Conservation (phyloP, 92 coral and sea anemone genomes). For the Phymanthus crucifer region DNA sequence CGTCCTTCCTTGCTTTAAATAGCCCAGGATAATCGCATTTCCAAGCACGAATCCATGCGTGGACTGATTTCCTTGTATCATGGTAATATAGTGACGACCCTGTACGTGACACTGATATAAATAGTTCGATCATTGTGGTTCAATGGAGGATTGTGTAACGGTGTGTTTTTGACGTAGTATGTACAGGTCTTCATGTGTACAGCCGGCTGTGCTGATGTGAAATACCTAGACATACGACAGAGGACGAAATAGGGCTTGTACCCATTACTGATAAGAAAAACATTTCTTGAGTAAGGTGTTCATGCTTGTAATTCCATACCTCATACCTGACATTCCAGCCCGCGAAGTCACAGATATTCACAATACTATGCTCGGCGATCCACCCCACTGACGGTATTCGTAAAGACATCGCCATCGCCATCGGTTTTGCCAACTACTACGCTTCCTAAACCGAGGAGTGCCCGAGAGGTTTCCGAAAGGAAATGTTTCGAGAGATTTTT, state of each 20-base stretch:
- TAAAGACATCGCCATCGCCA: slow-evolving; percentile 1
- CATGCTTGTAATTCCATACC: neutral
- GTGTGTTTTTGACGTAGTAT: too few relatives aligned
- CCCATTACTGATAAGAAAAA: neutral
- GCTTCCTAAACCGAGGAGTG: slow-evolving; percentile 21
- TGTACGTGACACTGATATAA: too few relatives aligned
- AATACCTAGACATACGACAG: neutral
- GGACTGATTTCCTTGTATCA: too few relatives aligned
- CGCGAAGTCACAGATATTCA: neutral
- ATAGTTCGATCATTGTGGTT: too few relatives aligned
- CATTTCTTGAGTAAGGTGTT: too few relatives aligned
- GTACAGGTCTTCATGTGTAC: too few relatives aligned
- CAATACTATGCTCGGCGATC: neutral
- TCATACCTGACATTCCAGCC: neutral
- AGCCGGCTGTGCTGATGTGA: too few relatives aligned
- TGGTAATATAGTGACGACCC: too few relatives aligned
- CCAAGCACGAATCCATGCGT: too few relatives aligned
- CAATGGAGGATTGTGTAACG: too few relatives aligned
- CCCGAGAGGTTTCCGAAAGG: slow-evolving; percentile 34
- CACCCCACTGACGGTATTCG: neutral
- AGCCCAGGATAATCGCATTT: too few relatives aligned
- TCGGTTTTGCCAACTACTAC: slow-evolving; percentile 20
- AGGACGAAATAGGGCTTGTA: neutral
- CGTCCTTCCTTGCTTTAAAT: too few relatives aligned
- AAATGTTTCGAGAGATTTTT: slow-evolving; percentile 9